phyloP scores from a whole-genome alignment of 2,888 invertebrate genomes.

The Drosophila rellima region DNA sequence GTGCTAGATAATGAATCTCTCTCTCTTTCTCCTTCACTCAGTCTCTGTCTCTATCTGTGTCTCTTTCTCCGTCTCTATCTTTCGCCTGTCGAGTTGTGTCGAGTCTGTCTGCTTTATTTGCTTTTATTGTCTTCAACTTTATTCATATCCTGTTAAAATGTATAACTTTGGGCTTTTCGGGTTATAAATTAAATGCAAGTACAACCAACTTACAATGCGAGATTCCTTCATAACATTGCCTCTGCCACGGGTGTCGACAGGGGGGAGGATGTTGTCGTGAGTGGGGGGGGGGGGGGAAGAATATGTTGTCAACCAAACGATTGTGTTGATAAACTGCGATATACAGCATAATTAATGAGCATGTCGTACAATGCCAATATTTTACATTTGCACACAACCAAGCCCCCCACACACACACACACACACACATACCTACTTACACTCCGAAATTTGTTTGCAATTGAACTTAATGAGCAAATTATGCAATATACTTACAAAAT shows the following conservation, averaged over 20 bases:
- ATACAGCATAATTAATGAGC: slow-evolving; percentile 80
- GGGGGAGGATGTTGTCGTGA: not conserved
- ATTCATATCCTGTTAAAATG: slow-evolving; percentile 82
- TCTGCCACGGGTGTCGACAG: not conserved
- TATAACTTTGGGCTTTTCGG: slow-evolving; percentile 80
- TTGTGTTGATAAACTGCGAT: slow-evolving; percentile 80
- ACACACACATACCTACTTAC: slow-evolving; percentile 9
- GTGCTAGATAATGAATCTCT: slow-evolving; percentile 80
- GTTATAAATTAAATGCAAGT: slow-evolving; percentile 78
- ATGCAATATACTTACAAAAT: slow-evolving; percentile 45
- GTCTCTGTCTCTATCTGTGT: not conserved
- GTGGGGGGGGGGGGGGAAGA: not conserved
- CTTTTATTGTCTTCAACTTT: slow-evolving; percentile 82
- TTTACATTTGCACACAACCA: slow-evolving; percentile 64
- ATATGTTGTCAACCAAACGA: slow-evolving; percentile 73
- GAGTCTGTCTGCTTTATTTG: slow-evolving; percentile 68
- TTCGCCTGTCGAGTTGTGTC: slow-evolving; percentile 40
- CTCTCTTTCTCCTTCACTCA: not conserved
- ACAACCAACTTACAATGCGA: slow-evolving; percentile 43
- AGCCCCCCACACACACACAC: slow-evolving; percentile 20
- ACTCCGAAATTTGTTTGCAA: slow-evolving; percentile 59
- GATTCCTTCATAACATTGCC: slow-evolving; percentile 11
- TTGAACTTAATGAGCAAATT: slow-evolving; percentile 76
- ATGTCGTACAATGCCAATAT: slow-evolving; percentile 80
- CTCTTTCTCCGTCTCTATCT: not conserved